Conservation (phyloP, 2,113 vertebrate species). For the Bambusicola thoracicus region DNA sequence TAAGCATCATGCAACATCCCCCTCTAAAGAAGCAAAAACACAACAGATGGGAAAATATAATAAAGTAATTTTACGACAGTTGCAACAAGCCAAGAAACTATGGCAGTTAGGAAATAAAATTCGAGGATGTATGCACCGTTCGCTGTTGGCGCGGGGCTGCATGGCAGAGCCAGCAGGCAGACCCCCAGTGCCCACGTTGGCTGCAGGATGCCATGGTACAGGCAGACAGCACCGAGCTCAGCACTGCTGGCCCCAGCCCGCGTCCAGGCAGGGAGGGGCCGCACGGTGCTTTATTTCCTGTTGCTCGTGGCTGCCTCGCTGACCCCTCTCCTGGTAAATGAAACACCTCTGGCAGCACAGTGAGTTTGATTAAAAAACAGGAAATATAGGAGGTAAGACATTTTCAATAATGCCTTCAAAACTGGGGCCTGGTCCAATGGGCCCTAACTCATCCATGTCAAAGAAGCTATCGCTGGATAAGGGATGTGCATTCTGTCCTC, state of each 20-base stretch:
- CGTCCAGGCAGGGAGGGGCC: conserved; percentile 30
- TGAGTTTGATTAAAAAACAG: conserved; percentile 68
- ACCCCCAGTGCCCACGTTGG: background rate
- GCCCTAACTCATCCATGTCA: background rate
- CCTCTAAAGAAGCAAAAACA: conserved; percentile 18
- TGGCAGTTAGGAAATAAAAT: conserved; percentile 28
- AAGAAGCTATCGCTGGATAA: background rate
- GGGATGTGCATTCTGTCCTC: background rate
- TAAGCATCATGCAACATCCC: background rate
- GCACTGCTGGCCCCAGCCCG: background rate
- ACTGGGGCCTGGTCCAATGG: background rate
- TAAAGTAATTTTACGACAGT: conserved; percentile 51
- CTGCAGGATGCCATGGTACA: background rate
- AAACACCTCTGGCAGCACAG: conserved; percentile 69
- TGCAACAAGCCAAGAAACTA: conserved; percentile 46
- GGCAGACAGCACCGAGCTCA: background rate
- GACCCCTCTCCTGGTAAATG: conserved; percentile 67
- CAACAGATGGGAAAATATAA: conserved; percentile 58
- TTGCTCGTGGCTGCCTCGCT: conserved; percentile 28
- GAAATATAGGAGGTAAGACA: conserved; percentile 39
- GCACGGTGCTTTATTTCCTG: conserved; percentile 63
- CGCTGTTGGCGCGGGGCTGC: background rate
- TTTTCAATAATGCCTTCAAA: conserved; percentile 39
- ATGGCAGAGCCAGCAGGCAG: background rate
- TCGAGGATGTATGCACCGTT: background rate